phyloP scores from a whole-genome alignment of 2,888 invertebrate species.

The Himalopsyche tibetana region DNA sequence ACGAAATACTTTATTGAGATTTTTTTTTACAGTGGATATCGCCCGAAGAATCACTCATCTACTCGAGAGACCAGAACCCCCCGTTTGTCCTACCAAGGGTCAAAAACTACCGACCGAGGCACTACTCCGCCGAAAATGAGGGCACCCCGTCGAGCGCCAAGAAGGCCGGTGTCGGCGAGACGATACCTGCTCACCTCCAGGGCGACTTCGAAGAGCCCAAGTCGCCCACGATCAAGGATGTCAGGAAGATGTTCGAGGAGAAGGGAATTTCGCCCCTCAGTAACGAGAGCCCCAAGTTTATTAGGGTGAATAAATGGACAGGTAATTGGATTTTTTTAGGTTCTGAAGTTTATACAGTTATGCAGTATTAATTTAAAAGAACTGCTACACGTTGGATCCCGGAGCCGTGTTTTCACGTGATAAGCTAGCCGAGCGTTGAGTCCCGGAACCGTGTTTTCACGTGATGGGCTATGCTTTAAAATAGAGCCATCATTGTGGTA shows the following conservation, averaged over 20 bases:
- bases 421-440: no score
- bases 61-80: constrained; percentile 73
- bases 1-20: background rate
- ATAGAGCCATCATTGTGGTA: no score
- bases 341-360: background rate
- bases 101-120: constrained; percentile 72
- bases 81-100: constrained; percentile 76
- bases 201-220: constrained; percentile 66
- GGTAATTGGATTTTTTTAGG: constrained; percentile 68
- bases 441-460: no score
- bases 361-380: no score
- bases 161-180: constrained; percentile 58
- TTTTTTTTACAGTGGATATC: constrained; percentile 73
- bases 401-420: no score
- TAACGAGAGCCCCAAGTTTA: constrained; percentile 71
- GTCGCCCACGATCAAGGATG: constrained; percentile 74
- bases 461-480: no score
- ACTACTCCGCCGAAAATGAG: constrained; percentile 66
- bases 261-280: constrained; percentile 69
- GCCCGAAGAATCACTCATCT: constrained; percentile 74
- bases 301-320: constrained; percentile 71
- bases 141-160: constrained; percentile 59
- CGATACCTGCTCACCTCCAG: constrained; percentile 37
- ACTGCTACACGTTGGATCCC: no score
- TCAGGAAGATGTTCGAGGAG: constrained; percentile 69